Base-by-base conservation (phyloP, 2,797 vertebrate genomes). In the Phyllotis vaccarum region DNA sequence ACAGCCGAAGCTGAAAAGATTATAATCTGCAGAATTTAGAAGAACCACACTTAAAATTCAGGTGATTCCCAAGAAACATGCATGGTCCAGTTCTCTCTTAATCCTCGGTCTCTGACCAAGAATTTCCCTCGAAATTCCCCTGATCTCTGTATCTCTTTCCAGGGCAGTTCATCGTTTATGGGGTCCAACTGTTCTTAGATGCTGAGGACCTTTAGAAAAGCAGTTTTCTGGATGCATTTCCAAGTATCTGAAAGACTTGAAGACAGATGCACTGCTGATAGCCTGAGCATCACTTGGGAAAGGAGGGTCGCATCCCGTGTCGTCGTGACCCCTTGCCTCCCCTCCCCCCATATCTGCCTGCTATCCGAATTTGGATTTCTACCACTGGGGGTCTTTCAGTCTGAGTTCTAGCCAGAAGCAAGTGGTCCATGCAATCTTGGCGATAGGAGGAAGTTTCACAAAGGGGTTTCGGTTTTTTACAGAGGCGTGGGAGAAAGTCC, bases 281-380 rank as follows among this genome's bases (percentile, higher is more conserved):
- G 14, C 29, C 70, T 60, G 72, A 19, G 19, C 17, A 12, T 27
- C 37, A 60, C 70, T 34, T 17, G 29, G 52, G 16, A 29, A 60
- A 60, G 64, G 66, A 14, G 60, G 16, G 21, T 86, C 24, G 1
- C 12, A 2, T 43, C 58, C 14, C 5, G 11, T 37, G 22, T 37
- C 12, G 2, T 37, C 3, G 2, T 37, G 6, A 1, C 7, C 2
- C 7, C 40, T 14, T 16, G 22, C 11, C 13, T 3, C 1, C 6
- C 37, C 8, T 0, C 2, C 22, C 2, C 40, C 29, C 16, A 58
- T 17, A n/a, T 37, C 74, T 68, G 43, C 29, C 21, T 19, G 22
- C 21, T 70, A 14, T 40, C 49, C 24, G 5, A 14, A 31, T 29
- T 64, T 43, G 24, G 64, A n/a, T 68, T 40, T 56, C 49, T 29